Percentiles rank a stretch among this genome's conserved stretches.
Evolutionary conservation across 2,113 vertebrate species (phyloP).

Genomic region (Chamaetylas fuelleborni): DNA sequence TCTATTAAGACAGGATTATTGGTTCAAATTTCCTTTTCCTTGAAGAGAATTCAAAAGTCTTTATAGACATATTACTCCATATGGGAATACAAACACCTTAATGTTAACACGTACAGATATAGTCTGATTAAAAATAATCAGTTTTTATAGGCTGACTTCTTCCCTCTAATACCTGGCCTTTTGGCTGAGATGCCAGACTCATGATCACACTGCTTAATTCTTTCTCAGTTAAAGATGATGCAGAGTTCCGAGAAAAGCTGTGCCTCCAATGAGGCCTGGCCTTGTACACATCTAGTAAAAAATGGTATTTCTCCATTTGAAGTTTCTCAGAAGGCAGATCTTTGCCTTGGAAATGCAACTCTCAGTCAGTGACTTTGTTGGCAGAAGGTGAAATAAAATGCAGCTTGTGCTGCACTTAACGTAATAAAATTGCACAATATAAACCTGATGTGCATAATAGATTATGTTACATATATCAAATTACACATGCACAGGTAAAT

Average conservation of each 20-base stretch:
- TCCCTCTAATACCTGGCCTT: neutral
- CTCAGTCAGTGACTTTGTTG: neutral
- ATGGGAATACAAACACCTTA: neutral
- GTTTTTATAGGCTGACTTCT: neutral
- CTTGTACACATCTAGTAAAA: neutral
- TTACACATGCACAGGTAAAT: slow-evolving; percentile 61
- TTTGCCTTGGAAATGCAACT: neutral
- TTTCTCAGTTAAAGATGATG: neutral
- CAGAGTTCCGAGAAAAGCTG: neutral
- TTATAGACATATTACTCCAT: neutral
- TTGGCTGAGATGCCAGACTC: neutral
- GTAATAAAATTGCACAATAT: neutral
- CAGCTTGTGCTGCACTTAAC: neutral
- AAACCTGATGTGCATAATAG: slow-evolving; percentile 49
- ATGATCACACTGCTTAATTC: neutral
- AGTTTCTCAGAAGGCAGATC: neutral
- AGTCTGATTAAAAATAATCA: neutral
- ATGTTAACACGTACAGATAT: neutral
- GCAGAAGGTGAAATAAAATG: neutral
- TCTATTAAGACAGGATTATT: neutral
- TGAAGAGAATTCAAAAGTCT: neutral
- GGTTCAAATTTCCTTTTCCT: neutral
- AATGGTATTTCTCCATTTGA: neutral
- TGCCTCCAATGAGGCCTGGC: neutral
- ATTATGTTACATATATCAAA: slow-evolving; percentile 66